Evolutionary conservation across 1,140 invertebrate species (phyloP).

Genomic region (Drosophila gunungcola): DNA sequence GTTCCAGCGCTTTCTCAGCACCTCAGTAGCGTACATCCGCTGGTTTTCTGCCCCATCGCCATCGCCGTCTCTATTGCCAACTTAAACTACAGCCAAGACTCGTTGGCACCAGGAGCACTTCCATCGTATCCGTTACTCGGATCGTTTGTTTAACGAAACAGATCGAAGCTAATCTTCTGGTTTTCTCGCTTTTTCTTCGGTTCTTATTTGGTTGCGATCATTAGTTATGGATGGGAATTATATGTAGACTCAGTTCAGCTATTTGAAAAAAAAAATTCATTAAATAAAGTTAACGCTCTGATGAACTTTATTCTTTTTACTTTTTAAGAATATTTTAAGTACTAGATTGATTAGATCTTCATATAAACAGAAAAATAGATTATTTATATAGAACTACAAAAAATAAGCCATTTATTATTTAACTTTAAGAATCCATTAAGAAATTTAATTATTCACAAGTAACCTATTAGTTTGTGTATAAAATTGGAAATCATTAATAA

Average conservation of each 20-base stretch:
- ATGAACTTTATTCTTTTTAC: background rate
- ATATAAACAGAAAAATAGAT: too few species aligned
- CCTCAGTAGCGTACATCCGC: constrained; percentile 42
- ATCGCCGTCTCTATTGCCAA: constrained; percentile 1
- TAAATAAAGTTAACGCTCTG: background rate
- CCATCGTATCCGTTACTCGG: constrained; percentile 38
- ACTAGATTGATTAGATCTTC: too few species aligned
- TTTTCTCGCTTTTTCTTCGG: constrained; percentile 14
- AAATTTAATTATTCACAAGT: too few species aligned
- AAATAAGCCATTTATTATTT: too few species aligned
- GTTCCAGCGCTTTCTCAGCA: constrained; percentile 27
- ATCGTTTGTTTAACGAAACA: constrained; percentile 45
- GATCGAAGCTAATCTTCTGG: constrained; percentile 34
- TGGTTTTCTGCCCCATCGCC: constrained; percentile 1
- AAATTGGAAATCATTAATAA: too few species aligned
- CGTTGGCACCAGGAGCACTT: constrained; percentile 45
- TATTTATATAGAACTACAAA: too few species aligned
- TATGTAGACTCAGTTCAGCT: background rate
- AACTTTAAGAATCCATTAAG: too few species aligned
- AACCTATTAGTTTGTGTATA: too few species aligned
- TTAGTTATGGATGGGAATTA: background rate
- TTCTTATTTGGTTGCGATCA: constrained; percentile 13
- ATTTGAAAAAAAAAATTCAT: background rate
- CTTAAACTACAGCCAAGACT: constrained; percentile 18
- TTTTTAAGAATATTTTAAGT: too few species aligned